Percentiles rank a stretch among this genome's conserved stretches.
Conservation (phyloP, 2,888 invertebrate species). For the Pseudanteris insignis region DNA sequence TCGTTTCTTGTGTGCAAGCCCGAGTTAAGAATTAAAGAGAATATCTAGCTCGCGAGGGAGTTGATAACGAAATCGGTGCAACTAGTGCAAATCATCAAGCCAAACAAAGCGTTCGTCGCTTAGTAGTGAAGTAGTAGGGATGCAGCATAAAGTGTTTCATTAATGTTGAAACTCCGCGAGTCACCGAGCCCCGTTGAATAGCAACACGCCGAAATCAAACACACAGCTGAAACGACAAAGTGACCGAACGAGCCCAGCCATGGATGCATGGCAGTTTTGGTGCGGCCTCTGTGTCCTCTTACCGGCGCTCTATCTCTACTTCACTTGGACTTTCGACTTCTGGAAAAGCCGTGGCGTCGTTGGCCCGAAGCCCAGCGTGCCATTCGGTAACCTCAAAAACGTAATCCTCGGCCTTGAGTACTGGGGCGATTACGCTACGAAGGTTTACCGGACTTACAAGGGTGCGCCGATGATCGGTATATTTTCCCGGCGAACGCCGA, state of each 20-base stretch:
- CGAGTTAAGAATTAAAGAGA: too few relatives aligned
- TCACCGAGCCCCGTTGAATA: neutral
- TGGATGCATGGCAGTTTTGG: too few relatives aligned
- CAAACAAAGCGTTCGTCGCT: too few relatives aligned
- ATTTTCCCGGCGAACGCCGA: slow-evolving; percentile 57
- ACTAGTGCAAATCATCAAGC: too few relatives aligned
- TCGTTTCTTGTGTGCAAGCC: too few relatives aligned
- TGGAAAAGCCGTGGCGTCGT: neutral
- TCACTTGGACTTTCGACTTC: neutral
- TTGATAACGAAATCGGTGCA: too few relatives aligned
- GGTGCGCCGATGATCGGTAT: slow-evolving; percentile 59
- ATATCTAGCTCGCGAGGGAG: too few relatives aligned
- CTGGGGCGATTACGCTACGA: neutral
- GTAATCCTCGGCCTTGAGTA: neutral
- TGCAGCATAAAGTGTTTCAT: too few relatives aligned
- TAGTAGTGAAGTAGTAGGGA: too few relatives aligned
- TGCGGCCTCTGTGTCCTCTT: neutral
- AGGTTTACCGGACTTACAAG: slow-evolving; percentile 31
- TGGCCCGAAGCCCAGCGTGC: neutral
- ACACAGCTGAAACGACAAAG: too few relatives aligned
- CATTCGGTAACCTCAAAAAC: slow-evolving; percentile 2
- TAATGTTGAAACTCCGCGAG: neutral
- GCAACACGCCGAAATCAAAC: too few relatives aligned
- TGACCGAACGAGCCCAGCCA: too few relatives aligned
- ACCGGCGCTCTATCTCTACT: neutral